Percentiles rank a stretch among this genome's conserved stretches.
phyloP scores from a whole-genome alignment of 2,113 vertebrate species.

The Lichenostomus cassidix region DNA sequence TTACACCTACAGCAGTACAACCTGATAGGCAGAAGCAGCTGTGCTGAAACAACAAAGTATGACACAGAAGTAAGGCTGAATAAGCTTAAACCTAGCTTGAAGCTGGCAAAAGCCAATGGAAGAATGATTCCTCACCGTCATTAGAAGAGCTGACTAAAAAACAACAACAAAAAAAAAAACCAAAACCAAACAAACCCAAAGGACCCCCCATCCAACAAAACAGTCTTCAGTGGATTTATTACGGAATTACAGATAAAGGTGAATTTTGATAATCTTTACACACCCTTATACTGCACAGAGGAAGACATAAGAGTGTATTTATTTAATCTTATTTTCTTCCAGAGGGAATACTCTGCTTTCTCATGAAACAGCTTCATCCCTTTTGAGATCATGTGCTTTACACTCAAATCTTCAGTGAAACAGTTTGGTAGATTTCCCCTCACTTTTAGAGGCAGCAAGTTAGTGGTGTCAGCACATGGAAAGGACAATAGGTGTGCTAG shows the following conservation, averaged over 20 bases:
- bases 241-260: not conserved
- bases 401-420: not conserved
- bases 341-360: not conserved
- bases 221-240: not conserved
- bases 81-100: not conserved
- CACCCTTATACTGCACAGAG: not conserved
- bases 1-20: not conserved
- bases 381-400: not conserved
- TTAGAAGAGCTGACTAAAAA: not conserved
- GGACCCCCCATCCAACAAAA: not conserved
- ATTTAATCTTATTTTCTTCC: not conserved
- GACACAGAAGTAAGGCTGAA: not conserved
- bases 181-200: not conserved
- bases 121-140: not conserved
- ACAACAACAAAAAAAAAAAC: not conserved
- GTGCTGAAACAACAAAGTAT: not conserved
- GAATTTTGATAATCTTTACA: not conserved
- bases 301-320: not conserved
- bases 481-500: not conserved
- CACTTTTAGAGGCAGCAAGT: not conserved
- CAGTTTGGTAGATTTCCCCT: not conserved
- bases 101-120: not conserved
- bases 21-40: not conserved
- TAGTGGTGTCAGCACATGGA: not conserved
- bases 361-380: not conserved